phyloP scores from a whole-genome alignment of 2,113 vertebrate genomes.

The Speoplatyrhinus poulsoni region DNA sequence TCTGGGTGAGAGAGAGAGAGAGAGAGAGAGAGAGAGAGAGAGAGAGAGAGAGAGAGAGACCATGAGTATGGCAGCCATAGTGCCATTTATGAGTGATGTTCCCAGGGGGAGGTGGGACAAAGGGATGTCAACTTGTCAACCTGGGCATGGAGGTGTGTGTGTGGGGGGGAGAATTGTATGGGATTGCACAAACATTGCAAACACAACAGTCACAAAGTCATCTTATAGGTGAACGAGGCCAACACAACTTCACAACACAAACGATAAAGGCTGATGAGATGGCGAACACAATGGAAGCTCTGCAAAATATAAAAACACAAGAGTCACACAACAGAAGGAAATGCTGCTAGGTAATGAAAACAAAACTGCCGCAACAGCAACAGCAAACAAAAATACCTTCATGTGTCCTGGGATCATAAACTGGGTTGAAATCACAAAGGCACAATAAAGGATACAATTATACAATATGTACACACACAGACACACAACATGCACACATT shows the following conservation, averaged over 20 bases:
- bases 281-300: no score
- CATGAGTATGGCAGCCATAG: background rate
- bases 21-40: conserved; percentile 18
- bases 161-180: no score
- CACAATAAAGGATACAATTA: no score
- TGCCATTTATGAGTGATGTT: background rate
- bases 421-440: background rate
- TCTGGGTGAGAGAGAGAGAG: conserved; percentile 17
- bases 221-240: no score
- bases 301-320: no score
- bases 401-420: background rate
- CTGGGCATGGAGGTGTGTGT: conserved; percentile 2
- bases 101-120: conserved; percentile 16
- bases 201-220: no score
- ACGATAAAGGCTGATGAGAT: background rate
- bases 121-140: conserved; percentile 19
- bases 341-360: no score
- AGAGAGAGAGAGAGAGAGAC: background rate
- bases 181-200: no score
- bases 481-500: background rate
- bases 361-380: background rate
- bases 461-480: background rate
- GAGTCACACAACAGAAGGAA: no score
- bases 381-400: background rate
- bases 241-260: conserved; percentile 8